Evolutionary conservation across 2,888 invertebrate species (phyloP).

Genomic region (Pandemis heparana): DNA sequence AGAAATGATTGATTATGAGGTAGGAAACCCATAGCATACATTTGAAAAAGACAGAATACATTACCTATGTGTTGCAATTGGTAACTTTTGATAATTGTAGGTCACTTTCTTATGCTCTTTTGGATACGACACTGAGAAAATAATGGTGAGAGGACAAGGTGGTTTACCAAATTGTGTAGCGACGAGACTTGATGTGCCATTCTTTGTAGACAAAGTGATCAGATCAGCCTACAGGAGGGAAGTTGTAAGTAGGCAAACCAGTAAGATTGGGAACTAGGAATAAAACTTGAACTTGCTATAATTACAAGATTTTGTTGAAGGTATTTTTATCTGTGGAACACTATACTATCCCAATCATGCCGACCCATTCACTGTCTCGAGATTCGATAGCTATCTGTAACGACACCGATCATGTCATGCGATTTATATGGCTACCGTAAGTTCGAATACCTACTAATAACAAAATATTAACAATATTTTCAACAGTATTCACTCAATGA

Average conservation of each 20-base stretch:
- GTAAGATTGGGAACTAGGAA: not conserved
- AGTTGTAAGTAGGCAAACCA: constrained; percentile 58
- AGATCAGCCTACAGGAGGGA: constrained; percentile 65
- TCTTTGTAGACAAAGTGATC: constrained; percentile 65
- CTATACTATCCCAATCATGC: constrained; percentile 69
- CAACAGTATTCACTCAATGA: no score
- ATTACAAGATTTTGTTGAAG: constrained; percentile 53
- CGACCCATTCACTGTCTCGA: constrained; percentile 74
- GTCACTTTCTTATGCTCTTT: constrained; percentile 71
- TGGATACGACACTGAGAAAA: constrained; percentile 74
- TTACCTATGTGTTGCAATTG: not conserved
- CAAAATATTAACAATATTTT: no score
- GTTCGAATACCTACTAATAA: constrained; percentile 46
- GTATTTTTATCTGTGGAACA: constrained; percentile 75
- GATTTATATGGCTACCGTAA: constrained; percentile 83
- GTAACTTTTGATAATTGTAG: constrained; percentile 50
- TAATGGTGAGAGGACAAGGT: constrained; percentile 75
- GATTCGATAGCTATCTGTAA: constrained; percentile 76
- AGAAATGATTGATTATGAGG: constrained; percentile 81
- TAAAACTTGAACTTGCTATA: no score
- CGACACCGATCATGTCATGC: constrained; percentile 71
- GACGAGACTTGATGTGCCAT: constrained; percentile 73
- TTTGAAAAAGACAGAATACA: not conserved
- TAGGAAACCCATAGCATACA: constrained; percentile 42
- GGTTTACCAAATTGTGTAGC: constrained; percentile 78